Evolutionary conservation across 2,797 vertebrate species (phyloP).

Genomic region (Erpetoichthys calabaricus): DNA sequence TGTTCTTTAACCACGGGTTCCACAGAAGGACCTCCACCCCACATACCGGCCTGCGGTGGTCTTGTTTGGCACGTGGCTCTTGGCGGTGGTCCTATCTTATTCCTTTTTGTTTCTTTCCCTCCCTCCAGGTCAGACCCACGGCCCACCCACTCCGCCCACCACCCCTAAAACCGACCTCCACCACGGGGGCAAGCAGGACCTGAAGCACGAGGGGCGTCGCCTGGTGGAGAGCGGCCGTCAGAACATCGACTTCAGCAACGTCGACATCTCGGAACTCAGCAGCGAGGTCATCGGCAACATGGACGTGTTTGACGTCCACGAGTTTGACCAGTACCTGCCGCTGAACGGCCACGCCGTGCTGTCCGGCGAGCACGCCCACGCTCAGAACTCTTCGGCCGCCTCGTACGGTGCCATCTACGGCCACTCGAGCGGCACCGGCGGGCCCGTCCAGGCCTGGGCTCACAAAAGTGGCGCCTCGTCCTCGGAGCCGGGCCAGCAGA

Average conservation of each 20-base stretch:
- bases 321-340: slow-evolving; percentile 95
- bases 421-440: slow-evolving; percentile 33
- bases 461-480: slow-evolving; percentile 59
- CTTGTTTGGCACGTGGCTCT: too few relatives aligned
- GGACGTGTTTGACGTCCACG: slow-evolving; percentile 89
- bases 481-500: slow-evolving; percentile 52
- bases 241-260: slow-evolving; percentile 98
- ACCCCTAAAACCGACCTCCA: slow-evolving; percentile 87
- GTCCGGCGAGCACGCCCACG: slow-evolving; percentile 51
- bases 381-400: slow-evolving; percentile 23
- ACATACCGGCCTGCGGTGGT: too few relatives aligned
- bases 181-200: slow-evolving; percentile 70
- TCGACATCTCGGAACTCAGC: slow-evolving; percentile 95
- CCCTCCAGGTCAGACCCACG: slow-evolving; percentile 72
- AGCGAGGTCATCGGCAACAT: slow-evolving; percentile 96
- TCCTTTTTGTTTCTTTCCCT: slow-evolving; percentile 7
- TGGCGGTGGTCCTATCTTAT: too few relatives aligned
- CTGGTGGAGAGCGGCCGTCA: slow-evolving; percentile 73
- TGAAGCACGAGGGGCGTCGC: slow-evolving; percentile 79
- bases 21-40: too few relatives aligned
- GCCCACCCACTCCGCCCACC: slow-evolving; percentile 85
- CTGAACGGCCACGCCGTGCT: slow-evolving; percentile 67
- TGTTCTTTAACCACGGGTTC: too few relatives aligned
- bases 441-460: slow-evolving; percentile 55
- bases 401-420: slow-evolving; percentile 56